Base-by-base conservation (phyloP, 2,888 invertebrate species). In the Rhamnusium bicolor region DNA sequence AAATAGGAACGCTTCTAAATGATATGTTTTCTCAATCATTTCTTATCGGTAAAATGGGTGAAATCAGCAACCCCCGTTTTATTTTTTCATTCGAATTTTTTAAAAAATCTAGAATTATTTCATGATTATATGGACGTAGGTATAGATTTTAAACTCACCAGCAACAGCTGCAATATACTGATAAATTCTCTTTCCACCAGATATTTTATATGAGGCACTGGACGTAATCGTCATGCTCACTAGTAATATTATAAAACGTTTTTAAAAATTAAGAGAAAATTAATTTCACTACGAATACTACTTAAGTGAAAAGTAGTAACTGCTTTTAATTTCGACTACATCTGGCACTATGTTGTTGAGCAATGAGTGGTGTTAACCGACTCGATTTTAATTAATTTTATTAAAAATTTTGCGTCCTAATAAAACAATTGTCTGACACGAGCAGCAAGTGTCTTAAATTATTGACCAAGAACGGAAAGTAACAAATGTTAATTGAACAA, bases 81-180 rank as follows among this genome's bases (percentile, higher is more conserved):
- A n/a, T n/a, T n/a, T n/a, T n/a, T n/a, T n/a, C n/a, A n/a, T n/a
- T n/a, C n/a, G n/a, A n/a, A n/a, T n/a, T n/a, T n/a, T n/a, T 24
- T 24, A 24, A 24, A 24, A 24, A 24, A 24, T 24, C 3, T 24
- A 24, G 6, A 24, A 24, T 4, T 4, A 24, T 24, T 24, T 24
- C n/a, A n/a, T n/a, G n/a, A n/a, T n/a, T n/a, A n/a, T n/a, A n/a
- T n/a, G n/a, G n/a, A n/a, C n/a, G n/a, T n/a, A n/a, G n/a, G n/a
- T n/a, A n/a, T n/a, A n/a, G n/a, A 32, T 32, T 10, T 32, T 10
- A 0, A 40, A 79, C 80, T 81, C 78, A 85, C 85, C 83, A 72
- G 83, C 81, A 46, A 84, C 56, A 6, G 84, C 83, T 32, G 84
- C 84, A 27, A 83, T 63, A 78, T 84, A 84, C 66, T 84, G 84